These are phyloP conservation scores for Hyperoplus immaculatus DNA, from an alignment of 2,797 vertebrate species.

Conservation along the genomic window DNA sequence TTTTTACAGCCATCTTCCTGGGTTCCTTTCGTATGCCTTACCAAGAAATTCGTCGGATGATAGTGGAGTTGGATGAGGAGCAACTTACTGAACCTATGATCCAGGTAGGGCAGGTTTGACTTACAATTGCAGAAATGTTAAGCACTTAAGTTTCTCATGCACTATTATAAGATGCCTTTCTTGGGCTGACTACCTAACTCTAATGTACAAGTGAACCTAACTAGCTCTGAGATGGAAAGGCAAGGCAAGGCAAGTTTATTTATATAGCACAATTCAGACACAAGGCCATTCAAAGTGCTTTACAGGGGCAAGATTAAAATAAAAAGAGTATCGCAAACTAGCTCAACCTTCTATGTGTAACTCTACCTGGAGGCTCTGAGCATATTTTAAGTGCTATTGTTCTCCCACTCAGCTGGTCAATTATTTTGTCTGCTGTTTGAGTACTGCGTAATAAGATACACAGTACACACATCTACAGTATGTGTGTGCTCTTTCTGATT, in stretches of 20 bases:
- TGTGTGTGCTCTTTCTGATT: background rate
- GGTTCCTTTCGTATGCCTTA: constrained; percentile 97
- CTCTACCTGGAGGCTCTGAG: constrained; percentile 25
- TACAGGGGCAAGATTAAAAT: no score
- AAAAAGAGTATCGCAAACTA: background rate
- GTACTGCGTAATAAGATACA: background rate
- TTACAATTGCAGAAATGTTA: background rate
- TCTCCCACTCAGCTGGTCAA: constrained; percentile 24
- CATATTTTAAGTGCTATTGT: constrained; percentile 31
- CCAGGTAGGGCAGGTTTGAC: constrained; percentile 86
- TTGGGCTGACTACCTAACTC: constrained; percentile 2
- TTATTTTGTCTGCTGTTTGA: background rate
- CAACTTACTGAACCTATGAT: constrained; percentile 95
- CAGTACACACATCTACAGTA: background rate
- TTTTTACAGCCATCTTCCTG: constrained; percentile 92
- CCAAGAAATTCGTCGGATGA: constrained; percentile 93
- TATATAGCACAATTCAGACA: no score
- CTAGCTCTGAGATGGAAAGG: background rate
- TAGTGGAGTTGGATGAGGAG: constrained; percentile 95
- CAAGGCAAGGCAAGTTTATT: no score
- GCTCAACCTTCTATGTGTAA: background rate
- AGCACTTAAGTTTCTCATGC: background rate
- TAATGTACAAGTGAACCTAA: background rate
- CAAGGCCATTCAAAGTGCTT: no score
- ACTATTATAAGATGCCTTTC: background rate